Percentiles rank a stretch among this genome's conserved stretches.
Conservation (phyloP, 1,140 invertebrate species). For the Triops longicaudatus region DNA sequence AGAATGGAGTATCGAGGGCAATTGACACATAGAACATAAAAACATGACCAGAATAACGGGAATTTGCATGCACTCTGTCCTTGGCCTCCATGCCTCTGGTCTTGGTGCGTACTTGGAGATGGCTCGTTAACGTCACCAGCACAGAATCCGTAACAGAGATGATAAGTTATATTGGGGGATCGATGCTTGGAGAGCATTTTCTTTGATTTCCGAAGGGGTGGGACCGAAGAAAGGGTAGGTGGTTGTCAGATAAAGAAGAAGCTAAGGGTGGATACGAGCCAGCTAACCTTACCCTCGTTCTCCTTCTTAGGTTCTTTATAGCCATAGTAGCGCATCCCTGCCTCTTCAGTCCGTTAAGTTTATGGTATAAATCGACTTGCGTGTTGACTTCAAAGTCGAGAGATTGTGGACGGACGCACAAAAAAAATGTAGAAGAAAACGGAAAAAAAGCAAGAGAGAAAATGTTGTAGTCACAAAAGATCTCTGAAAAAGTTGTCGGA, state of each 20-base stretch:
- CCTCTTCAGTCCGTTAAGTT: neutral
- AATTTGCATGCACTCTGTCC: neutral
- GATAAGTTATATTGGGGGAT: slow-evolving; percentile 8
- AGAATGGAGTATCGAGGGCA: neutral
- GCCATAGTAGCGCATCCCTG: neutral
- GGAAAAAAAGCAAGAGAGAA: neutral
- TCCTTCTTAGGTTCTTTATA: neutral
- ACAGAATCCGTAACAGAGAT: neutral
- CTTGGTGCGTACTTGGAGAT: neutral
- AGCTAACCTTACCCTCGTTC: neutral
- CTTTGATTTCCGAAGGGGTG: neutral
- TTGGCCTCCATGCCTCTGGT: neutral
- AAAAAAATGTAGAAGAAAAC: too few relatives aligned
- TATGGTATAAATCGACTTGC: neutral
- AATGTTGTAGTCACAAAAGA: neutral
- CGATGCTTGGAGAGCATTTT: neutral
- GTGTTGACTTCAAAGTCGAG: neutral
- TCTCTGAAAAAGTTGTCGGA: neutral
- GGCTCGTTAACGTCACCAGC: neutral
- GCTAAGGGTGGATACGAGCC: neutral
- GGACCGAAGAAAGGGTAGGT: too few relatives aligned
- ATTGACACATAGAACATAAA: neutral
- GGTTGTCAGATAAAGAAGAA: neutral
- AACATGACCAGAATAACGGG: neutral
- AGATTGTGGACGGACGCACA: neutral